These are phyloP conservation scores for Lasioglossum marginatum DNA, from an alignment of 2,888 invertebrate genomes.

Conservation along the genomic window DNA sequence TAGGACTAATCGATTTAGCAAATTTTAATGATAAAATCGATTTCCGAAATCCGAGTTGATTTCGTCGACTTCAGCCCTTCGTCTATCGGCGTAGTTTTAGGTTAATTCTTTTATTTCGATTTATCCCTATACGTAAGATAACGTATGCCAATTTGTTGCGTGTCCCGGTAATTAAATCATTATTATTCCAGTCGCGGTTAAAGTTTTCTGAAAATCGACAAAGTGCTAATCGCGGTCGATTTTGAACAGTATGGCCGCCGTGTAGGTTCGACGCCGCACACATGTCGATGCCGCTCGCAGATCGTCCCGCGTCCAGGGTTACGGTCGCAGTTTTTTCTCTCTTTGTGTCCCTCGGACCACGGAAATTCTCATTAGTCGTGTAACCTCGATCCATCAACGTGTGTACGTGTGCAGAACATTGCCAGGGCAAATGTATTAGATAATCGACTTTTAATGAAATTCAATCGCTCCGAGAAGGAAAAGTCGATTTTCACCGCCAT, in stretches of 20 bases:
- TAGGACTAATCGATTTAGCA: constrained; percentile 79
- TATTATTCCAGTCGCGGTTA: too few relatives aligned
- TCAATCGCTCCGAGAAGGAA: constrained; percentile 28
- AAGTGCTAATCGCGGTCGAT: not conserved
- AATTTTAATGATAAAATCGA: not conserved
- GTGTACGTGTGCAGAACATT: constrained; percentile 20
- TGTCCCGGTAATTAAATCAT: too few relatives aligned
- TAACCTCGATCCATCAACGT: constrained; percentile 62
- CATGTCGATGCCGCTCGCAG: constrained; percentile 50
- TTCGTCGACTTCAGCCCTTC: too few relatives aligned
- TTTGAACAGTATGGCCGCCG: constrained; percentile 41
- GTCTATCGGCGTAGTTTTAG: too few relatives aligned
- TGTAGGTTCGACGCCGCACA: constrained; percentile 38
- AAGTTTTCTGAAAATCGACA: too few relatives aligned
- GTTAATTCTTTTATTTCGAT: too few relatives aligned
- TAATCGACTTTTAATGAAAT: constrained; percentile 47
- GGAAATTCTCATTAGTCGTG: constrained; percentile 78
- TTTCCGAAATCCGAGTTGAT: not conserved
- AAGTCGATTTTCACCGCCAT: constrained; percentile 31
- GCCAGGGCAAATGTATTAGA: constrained; percentile 32
- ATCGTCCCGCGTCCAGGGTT: constrained; percentile 64
- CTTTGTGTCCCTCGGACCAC: constrained; percentile 62
- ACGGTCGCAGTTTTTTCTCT: constrained; percentile 69
- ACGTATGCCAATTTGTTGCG: too few relatives aligned
- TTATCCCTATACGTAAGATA: too few relatives aligned